Evolutionary conservation across 1,140 invertebrate genomes (phyloP).

Genomic region (Drosophila persimilis): DNA sequence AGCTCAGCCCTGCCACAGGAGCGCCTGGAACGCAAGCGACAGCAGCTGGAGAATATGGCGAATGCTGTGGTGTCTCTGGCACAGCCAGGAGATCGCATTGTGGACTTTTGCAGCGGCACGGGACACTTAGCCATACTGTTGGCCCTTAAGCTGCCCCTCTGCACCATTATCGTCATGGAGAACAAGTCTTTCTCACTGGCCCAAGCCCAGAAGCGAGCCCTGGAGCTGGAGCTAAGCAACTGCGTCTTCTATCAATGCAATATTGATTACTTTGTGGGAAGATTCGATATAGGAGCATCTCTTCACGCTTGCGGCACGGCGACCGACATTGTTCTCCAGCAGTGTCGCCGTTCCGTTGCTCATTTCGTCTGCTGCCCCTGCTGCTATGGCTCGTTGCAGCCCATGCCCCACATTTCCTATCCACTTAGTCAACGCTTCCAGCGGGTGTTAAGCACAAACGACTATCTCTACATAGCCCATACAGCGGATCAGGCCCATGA

Average conservation of each 20-base stretch:
- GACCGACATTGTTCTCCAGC: slow-evolving; percentile 95
- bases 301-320: slow-evolving; percentile 97
- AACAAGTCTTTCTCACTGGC: slow-evolving; percentile 95
- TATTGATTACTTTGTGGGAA: slow-evolving; percentile 91
- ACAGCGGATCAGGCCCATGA: slow-evolving; percentile 93
- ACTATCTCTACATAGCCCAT: slow-evolving; percentile 93
- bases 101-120: slow-evolving; percentile 97
- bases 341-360: slow-evolving; percentile 90
- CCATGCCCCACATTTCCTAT: slow-evolving; percentile 88
- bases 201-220: slow-evolving; percentile 89
- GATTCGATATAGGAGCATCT: slow-evolving; percentile 92
- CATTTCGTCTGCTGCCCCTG: slow-evolving; percentile 96
- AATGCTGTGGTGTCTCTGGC: slow-evolving; percentile 90
- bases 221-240: slow-evolving; percentile 89
- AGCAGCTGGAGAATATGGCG: slow-evolving; percentile 95
- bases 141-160: slow-evolving; percentile 90
- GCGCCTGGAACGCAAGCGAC: slow-evolving; percentile 90
- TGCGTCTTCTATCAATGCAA: slow-evolving; percentile 93
- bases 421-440: slow-evolving; percentile 87
- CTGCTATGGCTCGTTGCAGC: slow-evolving; percentile 94
- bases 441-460: slow-evolving; percentile 84
- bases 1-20: slow-evolving; percentile 91
- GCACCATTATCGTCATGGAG: slow-evolving; percentile 92
- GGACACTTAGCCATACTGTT: slow-evolving; percentile 95
- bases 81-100: slow-evolving; percentile 87